Evolutionary conservation across 1,140 invertebrate genomes (phyloP).

Genomic region (Tribolium madens): DNA sequence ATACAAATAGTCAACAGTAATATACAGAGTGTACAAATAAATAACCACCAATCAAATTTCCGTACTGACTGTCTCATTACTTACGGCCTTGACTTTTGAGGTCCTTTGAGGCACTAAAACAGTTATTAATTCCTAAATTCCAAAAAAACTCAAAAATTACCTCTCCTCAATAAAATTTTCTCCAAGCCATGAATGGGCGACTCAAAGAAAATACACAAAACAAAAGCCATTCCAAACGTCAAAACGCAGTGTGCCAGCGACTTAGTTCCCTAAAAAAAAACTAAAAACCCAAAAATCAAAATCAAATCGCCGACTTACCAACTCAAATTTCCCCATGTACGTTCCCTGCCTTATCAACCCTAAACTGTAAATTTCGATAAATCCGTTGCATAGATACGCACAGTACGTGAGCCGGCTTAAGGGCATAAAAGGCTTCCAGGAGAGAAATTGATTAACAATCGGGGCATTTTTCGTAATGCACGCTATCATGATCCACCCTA

Average conservation of each 20-base stretch:
- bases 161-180: constrained; percentile 70
- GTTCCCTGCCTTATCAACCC: constrained; percentile 70
- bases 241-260: constrained; percentile 70
- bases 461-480: constrained; percentile 79
- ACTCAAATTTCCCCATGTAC: constrained; percentile 66
- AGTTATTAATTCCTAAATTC: background rate
- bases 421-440: constrained; percentile 74
- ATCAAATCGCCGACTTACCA: constrained; percentile 62
- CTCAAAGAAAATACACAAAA: constrained; percentile 76
- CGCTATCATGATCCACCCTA: constrained; percentile 78
- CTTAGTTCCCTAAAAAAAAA: constrained; percentile 68
- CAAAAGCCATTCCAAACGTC: constrained; percentile 73
- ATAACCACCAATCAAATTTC: background rate
- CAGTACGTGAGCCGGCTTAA: constrained; percentile 77
- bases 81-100: background rate
- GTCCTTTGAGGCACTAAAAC: background rate
- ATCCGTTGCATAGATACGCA: constrained; percentile 78
- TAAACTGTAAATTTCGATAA: constrained; percentile 73
- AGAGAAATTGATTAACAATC: constrained; percentile 72
- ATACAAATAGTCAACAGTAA: background rate
- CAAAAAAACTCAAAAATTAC: constrained; percentile 53
- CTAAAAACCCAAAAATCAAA: constrained; percentile 12
- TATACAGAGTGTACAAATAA: background rate
- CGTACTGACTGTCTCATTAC: background rate
- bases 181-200: constrained; percentile 78